A percentile compares a stretch with the other conserved stretches of the same genome.
Conservation (phyloP, 2,113 vertebrate species). For the Chrysochloris asiatica region DNA sequence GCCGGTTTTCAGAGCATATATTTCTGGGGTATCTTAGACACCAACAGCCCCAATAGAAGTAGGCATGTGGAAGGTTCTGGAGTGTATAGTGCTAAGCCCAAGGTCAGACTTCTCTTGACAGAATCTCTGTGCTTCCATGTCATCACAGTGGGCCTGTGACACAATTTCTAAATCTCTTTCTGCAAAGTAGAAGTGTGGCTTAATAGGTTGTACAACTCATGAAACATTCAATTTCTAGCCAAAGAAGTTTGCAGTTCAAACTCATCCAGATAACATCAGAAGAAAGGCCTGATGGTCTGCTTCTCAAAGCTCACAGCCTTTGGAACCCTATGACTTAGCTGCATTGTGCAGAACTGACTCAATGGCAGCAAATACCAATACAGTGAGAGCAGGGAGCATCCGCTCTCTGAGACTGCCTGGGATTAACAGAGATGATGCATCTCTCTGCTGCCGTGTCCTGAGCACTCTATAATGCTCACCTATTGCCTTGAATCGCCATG, state of each 20-base stretch:
- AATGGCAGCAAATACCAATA: no score
- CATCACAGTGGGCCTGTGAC: fast-evolving
- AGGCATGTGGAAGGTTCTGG: no score
- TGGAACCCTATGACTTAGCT: neutral
- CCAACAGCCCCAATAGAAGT: fast-evolving
- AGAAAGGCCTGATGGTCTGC: neutral
- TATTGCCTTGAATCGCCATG: fast-evolving
- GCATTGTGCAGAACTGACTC: no score
- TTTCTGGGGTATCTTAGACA: fast-evolving
- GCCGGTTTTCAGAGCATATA: neutral
- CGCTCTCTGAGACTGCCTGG: fast-evolving
- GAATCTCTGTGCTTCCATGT: neutral
- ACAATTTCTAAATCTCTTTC: no score
- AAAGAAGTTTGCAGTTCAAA: neutral
- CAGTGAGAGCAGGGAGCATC: neutral
- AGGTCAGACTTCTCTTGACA: fast-evolving
- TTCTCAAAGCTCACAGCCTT: neutral
- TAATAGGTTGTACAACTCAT: neutral
- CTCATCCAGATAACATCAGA: neutral
- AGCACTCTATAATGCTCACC: fast-evolving
- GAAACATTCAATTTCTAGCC: neutral
- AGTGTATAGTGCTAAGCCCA: neutral
- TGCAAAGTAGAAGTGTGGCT: fast-evolving
- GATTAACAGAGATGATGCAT: fast-evolving
- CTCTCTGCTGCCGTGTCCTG: fast-evolving